phyloP scores from a whole-genome alignment of 2,888 invertebrate species.

The Vesta saturnalis region DNA sequence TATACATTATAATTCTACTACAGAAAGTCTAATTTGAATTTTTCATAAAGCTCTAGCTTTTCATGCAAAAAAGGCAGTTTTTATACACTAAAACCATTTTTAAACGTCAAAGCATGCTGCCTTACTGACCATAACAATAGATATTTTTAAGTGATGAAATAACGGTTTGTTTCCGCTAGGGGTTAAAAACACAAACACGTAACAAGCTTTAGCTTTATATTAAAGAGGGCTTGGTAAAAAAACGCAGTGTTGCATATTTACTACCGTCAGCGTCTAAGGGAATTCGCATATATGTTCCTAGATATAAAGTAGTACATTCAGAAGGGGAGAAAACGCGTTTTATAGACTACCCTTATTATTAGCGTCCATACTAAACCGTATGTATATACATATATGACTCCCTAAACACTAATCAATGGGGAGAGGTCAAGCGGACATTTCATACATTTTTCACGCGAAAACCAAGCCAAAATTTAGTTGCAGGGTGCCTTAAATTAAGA shows the following conservation, averaged over 20 bases:
- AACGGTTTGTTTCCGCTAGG: conserved; percentile 9
- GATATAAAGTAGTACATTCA: conserved; percentile 18
- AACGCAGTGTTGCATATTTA: conserved; percentile 31
- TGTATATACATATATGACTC: conserved; percentile 34
- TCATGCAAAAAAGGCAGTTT: no score
- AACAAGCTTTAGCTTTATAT: conserved; percentile 23
- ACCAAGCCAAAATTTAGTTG: not conserved
- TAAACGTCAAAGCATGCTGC: no score
- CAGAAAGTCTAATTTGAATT: no score
- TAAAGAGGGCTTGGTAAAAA: conserved; percentile 29
- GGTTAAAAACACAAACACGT: conserved; percentile 20
- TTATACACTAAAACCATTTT: no score
- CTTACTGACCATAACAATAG: no score
- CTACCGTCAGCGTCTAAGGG: conserved; percentile 28
- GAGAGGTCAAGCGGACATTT: conserved; percentile 31
- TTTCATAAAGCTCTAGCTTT: no score
- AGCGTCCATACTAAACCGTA: conserved; percentile 33
- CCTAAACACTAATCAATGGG: conserved; percentile 35
- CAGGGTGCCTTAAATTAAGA: not conserved
- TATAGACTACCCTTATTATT: conserved; percentile 37
- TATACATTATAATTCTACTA: no score
- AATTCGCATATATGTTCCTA: conserved; percentile 13
- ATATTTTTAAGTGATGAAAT: no score
- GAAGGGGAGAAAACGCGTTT: conserved; percentile 29
- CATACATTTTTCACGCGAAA: conserved; percentile 8